Conservation (phyloP, 30 jellyfish, hydroid and myxozoan genomes). For the Pseudorhiza aurosa region DNA sequence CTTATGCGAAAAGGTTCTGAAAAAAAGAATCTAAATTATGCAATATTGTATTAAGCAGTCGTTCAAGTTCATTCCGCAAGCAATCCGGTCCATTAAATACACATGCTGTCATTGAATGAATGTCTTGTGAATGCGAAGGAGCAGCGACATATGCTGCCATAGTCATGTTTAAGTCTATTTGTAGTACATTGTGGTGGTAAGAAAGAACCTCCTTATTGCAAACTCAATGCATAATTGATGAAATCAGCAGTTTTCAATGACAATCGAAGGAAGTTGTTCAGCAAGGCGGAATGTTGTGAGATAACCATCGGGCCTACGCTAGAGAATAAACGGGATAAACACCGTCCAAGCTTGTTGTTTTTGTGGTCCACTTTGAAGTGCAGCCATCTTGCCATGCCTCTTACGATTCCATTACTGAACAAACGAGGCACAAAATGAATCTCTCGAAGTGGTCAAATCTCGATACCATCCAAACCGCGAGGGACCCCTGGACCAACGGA, state of each 20-base stretch:
- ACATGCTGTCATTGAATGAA: not conserved
- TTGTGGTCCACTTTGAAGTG: too few relatives aligned
- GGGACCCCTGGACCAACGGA: too few relatives aligned
- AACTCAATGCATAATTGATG: not conserved
- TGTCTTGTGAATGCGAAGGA: not conserved
- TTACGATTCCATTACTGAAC: too few relatives aligned
- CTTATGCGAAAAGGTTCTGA: not conserved
- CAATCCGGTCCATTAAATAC: not conserved
- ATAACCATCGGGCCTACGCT: not conserved
- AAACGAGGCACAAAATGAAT: too few relatives aligned
- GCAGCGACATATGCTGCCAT: not conserved
- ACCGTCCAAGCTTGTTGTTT: too few relatives aligned
- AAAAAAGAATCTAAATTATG: too few relatives aligned
- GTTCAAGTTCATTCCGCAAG: not conserved
- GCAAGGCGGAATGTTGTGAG: not conserved
- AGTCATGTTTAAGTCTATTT: not conserved
- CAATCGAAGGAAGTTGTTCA: not conserved
- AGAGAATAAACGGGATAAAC: too few relatives aligned
- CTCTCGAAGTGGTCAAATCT: too few relatives aligned
- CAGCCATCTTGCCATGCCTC: too few relatives aligned
- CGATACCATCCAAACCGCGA: too few relatives aligned
- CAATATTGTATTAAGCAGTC: not conserved
- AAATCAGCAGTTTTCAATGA: not conserved
- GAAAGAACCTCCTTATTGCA: not conserved
- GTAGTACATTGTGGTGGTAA: not conserved